Percentiles rank a stretch among this genome's conserved stretches.
These are phyloP conservation scores for Lagria hirta DNA, from an alignment of 2,888 invertebrate genomes.

Conservation along the genomic window DNA sequence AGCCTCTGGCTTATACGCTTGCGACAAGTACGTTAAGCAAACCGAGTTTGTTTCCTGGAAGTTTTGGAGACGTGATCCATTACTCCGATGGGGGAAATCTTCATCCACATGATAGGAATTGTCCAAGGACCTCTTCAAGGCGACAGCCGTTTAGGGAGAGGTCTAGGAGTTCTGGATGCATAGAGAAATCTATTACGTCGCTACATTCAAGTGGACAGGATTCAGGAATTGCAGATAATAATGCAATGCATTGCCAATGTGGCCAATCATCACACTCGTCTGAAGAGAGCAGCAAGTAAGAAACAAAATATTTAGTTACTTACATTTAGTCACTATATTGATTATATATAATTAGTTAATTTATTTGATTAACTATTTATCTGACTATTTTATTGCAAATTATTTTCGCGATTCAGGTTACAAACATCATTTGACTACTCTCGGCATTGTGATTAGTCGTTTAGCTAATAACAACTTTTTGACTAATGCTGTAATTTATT, in stretches of 20 bases:
- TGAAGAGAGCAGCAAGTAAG: conserved; percentile 72
- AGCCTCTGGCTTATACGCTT: conserved; percentile 47
- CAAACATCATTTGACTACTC: no score
- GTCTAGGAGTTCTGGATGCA: conserved; percentile 50
- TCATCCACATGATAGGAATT: conserved; percentile 44
- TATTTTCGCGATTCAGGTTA: no score
- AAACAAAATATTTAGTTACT: conserved; percentile 24
- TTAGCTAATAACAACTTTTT: no score
- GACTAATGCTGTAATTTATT: no score
- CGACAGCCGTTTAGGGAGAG: conserved; percentile 41
- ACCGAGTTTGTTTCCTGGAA: conserved; percentile 52
- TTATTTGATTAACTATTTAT: no score
- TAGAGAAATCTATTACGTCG: conserved; percentile 76
- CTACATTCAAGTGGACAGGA: conserved; percentile 82
- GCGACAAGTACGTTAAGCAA: conserved; percentile 50
- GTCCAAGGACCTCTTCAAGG: conserved; percentile 38
- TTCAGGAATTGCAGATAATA: conserved; percentile 71
- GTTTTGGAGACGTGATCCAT: conserved; percentile 53
- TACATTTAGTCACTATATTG: no score
- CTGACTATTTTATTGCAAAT: no score
- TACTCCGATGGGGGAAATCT: conserved; percentile 49
- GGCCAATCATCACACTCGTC: conserved; percentile 68
- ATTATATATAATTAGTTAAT: conserved; percentile 27
- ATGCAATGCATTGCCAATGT: conserved; percentile 61
- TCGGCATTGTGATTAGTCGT: no score